Evolutionary conservation across 2,797 vertebrate species (phyloP), one percentile per base, ranked within the genome.

Genomic region (Glossophaga mutica): DNA sequence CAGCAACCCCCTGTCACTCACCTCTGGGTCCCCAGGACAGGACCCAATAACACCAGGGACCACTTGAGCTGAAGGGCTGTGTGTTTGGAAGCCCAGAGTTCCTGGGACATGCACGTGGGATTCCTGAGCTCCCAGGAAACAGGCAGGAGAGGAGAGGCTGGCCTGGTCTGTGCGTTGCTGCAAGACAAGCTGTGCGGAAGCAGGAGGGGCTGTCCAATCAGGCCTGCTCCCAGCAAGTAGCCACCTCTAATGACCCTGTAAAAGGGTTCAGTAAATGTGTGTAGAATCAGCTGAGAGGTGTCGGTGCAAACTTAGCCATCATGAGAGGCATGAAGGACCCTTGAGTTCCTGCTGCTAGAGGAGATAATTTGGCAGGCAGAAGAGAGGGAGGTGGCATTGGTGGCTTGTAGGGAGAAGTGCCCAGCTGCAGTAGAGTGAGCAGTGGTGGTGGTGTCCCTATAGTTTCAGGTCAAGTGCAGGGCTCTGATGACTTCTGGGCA

Each of bases 281-380:
- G 84, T 50, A n/a, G 65, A 93, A 81, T 50, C 84, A 81, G 91
- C 76, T 57, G 87, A 78, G 81, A 57, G 24, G 18, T 19, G 14
- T 83, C 12, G 1, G 59, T 32, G 62, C 83, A 73, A 70, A 77
- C 91, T 87, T 87, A 52, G 82, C 52, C 74, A 77, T 73, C 81
- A 18, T 2, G 39, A 96, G 92, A 92, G 92, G 85, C 62, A 14
- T 87, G 92, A 90, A 96, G 86, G 83, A 77, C 90, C 82, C 92
- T 93, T 90, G 55, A 93, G 10, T 73, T 78, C 83, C 78, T 2
- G 21, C 77, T 79, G 57, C 42, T 57, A 85, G 71, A 19, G 24
- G 83, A 82, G 84, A 78, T 91, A 48, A 95, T 93, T 93, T 76
- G 50, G 50, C 78, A 88, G 84, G 96, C 87, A 88, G 88, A 59